These are phyloP conservation scores for Galagoides demidoff DNA, from an alignment of 2,797 vertebrate genomes.

Conservation along the genomic window DNA sequence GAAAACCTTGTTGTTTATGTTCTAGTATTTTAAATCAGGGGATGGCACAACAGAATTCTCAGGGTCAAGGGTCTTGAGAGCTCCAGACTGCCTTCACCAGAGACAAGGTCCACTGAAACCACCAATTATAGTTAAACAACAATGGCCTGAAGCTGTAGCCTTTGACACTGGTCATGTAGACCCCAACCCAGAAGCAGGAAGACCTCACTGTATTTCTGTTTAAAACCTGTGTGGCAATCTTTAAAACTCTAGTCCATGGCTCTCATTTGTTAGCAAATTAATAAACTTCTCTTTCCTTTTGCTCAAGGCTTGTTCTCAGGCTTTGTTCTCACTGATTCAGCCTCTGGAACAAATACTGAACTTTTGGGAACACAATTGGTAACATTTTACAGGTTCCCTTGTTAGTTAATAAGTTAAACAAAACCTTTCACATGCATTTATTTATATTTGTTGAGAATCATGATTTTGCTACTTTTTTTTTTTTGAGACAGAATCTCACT, in stretches of 20 bases:
- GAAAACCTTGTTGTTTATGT: neutral
- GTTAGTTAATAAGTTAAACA: neutral
- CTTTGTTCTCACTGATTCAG: neutral
- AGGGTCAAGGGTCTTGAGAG: neutral
- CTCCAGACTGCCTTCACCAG: neutral
- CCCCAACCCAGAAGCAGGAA: neutral
- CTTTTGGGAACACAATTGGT: neutral
- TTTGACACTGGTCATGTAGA: neutral
- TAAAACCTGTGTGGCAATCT: neutral
- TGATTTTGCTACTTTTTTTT: neutral
- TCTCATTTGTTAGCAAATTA: neutral
- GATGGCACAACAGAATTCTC: neutral
- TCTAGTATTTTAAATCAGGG: neutral
- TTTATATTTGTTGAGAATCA: neutral
- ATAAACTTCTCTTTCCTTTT: neutral
- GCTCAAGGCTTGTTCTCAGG: neutral
- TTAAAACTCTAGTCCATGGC: neutral
- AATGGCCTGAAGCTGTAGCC: neutral
- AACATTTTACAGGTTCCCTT: neutral
- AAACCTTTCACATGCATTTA: neutral
- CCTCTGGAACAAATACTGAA: neutral
- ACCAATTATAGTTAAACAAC: neutral
- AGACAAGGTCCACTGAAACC: neutral
- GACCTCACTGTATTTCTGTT: neutral
- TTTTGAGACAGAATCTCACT: too few species aligned